Conservation (phyloP, 2,888 invertebrate species). For the Cheilosia urbana region DNA sequence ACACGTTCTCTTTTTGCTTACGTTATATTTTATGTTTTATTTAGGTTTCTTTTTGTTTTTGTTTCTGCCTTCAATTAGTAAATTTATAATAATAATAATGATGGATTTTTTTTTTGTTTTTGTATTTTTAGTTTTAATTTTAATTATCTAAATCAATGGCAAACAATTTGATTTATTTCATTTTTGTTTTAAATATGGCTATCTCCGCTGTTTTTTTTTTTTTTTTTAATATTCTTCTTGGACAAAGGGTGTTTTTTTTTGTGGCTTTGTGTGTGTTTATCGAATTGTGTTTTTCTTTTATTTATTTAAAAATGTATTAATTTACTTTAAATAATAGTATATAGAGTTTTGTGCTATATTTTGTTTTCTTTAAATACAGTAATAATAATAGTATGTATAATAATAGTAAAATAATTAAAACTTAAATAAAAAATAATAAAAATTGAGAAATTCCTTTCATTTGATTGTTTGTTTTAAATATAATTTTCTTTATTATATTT, state of each 20-base stretch:
- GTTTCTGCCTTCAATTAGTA: conserved; percentile 59
- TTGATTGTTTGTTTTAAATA: conserved; percentile 61
- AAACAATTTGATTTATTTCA: conserved; percentile 49
- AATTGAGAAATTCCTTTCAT: conserved; percentile 72
- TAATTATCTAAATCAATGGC: conserved; percentile 60
- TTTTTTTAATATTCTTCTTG: conserved; percentile 28
- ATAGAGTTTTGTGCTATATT: conserved; percentile 74
- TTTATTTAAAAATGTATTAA: conserved; percentile 64
- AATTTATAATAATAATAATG: conserved; percentile 61
- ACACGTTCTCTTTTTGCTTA: conserved; percentile 64
- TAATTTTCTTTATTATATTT: conserved; percentile 54
- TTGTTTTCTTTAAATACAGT: conserved; percentile 61
- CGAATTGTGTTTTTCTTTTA: conserved; percentile 53
- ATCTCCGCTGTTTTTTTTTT: conserved; percentile 56
- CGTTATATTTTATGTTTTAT: conserved; percentile 43
- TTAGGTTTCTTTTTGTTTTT: conserved; percentile 37
- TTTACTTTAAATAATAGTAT: conserved; percentile 72
- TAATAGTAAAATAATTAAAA: conserved; percentile 71
- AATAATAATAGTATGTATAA: conserved; percentile 67
- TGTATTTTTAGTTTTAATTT: conserved; percentile 12
- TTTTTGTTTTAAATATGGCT: conserved; percentile 51
- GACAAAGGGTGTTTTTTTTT: conserved; percentile 52
- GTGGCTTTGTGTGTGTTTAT: conserved; percentile 65
- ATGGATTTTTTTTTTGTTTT: conserved; percentile 50
- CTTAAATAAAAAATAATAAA: conserved; percentile 73